phyloP scores from a whole-genome alignment of 2,113 vertebrate genomes.

The Cephalopholis sonnerati region DNA sequence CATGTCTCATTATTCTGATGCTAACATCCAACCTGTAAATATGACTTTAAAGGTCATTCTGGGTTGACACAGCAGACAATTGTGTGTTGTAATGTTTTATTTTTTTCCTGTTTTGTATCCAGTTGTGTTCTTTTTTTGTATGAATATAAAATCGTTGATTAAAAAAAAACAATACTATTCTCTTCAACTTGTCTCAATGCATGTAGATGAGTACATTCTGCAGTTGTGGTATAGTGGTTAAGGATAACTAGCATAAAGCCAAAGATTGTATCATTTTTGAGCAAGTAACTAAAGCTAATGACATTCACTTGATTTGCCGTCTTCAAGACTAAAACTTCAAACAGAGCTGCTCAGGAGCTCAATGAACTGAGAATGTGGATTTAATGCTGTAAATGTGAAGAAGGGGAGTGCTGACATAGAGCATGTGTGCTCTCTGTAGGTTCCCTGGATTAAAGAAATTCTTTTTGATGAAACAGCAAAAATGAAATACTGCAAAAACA shows the following conservation, averaged over 20 bases:
- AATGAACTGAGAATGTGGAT: background rate
- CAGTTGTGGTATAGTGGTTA: slow-evolving; percentile 36
- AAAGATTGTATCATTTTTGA: background rate
- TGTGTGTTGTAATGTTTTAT: slow-evolving; percentile 40
- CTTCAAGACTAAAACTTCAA: background rate
- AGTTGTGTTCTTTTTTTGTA: slow-evolving; percentile 10
- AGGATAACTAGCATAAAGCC: background rate
- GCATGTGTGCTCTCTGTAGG: background rate
- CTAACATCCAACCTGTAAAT: background rate
- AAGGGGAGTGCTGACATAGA: background rate
- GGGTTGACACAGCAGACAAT: slow-evolving; percentile 13
- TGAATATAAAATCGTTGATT: slow-evolving; percentile 19
- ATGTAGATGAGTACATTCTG: slow-evolving; percentile 4
- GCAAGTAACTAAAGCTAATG: background rate
- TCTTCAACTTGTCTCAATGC: background rate
- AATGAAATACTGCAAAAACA: slow-evolving; percentile 5
- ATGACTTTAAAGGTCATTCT: background rate
- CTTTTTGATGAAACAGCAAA: background rate
- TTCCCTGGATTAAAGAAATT: background rate
- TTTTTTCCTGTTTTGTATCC: slow-evolving; percentile 28
- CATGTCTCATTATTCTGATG: too few species aligned
- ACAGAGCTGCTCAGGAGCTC: background rate
- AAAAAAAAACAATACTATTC: slow-evolving; percentile 7
- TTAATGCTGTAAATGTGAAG: slow-evolving; percentile 11
- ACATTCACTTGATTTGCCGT: background rate